Base-by-base conservation (phyloP, 2,797 vertebrate species). In the Ctenopoma multispine region DNA sequence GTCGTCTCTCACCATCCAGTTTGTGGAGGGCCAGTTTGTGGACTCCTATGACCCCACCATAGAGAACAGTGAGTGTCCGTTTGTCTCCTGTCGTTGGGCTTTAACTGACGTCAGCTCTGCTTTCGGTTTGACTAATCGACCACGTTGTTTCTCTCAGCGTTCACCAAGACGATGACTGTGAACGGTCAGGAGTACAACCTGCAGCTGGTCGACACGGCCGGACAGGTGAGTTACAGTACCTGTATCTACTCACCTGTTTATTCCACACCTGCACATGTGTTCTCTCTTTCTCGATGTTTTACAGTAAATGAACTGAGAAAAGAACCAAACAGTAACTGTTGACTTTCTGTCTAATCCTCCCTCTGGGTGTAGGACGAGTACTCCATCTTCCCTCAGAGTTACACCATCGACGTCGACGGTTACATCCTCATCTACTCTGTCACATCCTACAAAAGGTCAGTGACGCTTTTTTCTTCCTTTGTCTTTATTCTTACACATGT, bases 1-100 rank as follows among this genome's bases (percentile, higher is more conserved):
- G 89, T 97, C 96, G 64, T 97, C 96, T 50, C 90, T 97, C 94
- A 96, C 96, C 15, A 96, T 97, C 90, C 96, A 97, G 89, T 97
- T 97, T 91, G 96, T 97, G 81, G 96, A 97, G 93, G 96, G 96
- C 71, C 96, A 97, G 80, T 97, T 97, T 90, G 96, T 97, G 74
- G 96, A 97, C 89, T 96, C 96, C 0, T 97, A 97, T 9, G 96
- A 97, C 84, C 96, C 96, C 74, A 97, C 96, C 75, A 97, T 97
- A 92, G 96, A 97, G 90, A 97, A 97, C 92, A 97, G 96, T 97
- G 92, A 96, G 96, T 96, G 2, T 7, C 43, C 43, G 12, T 4
- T 13, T 20, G 41, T 46, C 40, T 11, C 40, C 13, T 5, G 43
- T 41, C 15, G 38, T 41, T 6, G 29, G 29, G 4, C 29, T 31